Base-by-base conservation (phyloP, 2,797 vertebrate species). In the Cetoscarus ocellatus region DNA sequence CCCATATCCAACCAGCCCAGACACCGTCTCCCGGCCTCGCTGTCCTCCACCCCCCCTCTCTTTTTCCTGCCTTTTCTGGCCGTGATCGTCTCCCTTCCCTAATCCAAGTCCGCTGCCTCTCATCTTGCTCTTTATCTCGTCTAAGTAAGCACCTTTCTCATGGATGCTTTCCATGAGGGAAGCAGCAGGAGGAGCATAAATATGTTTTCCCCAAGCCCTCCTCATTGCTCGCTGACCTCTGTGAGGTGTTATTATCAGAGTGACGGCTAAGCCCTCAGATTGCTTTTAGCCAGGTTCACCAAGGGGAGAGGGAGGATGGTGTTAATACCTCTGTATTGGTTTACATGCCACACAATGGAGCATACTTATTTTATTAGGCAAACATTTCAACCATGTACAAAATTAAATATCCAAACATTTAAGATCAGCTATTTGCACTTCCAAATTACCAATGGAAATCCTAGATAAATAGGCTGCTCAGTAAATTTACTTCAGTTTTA, bases 101-200 rank as follows among this genome's bases (percentile, higher is more conserved):
- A 98, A 98, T 98, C 97, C 97, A 94, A 91, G 95, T 95, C 95
- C 94, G 95, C 96, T 96, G 95, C 94, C 95, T 96, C 95, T 96
- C 96, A 97, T 97, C 97, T 96, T 93, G 93, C 94, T 94, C 95
- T 96, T 96, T 96, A 97, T 99, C 96, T 95, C 91, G 86, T 94
- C 96, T 96, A 95, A 95, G 96, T 97, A 98, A 97, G 96, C 96
- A 96, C 95, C 95, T 97, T 96, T 93, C 93, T 92, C 89, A 91
- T 89, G 90, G 92, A 82, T 91, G 86, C 92, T 91, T 93, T 92
- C 85, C 89, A 91, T 86, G 75, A 79, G 73, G 81, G 75, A 83
- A 86, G 66, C 80, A 82, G 85, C 84, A 50, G 91, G 91, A 92
- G 84, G 79, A 89, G 73, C 79, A 58, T 91, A 90, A 91, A 91